phyloP scores from a whole-genome alignment of 2,888 invertebrate species.

The Troglohyphantes excavatus region DNA sequence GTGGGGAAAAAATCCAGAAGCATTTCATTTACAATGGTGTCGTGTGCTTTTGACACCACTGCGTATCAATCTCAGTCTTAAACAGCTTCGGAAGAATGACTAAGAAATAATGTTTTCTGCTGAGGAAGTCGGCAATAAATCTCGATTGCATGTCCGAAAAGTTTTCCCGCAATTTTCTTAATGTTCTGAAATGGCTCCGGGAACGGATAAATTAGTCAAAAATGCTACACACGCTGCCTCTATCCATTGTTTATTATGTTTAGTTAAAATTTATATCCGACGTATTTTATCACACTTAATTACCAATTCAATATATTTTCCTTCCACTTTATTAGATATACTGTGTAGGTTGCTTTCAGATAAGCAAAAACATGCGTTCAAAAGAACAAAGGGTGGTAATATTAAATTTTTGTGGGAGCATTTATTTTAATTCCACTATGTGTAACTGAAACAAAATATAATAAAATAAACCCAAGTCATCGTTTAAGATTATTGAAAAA shows the following conservation, averaged over 20 bases:
- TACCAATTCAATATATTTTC: not conserved
- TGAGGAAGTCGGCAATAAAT: constrained; percentile 42
- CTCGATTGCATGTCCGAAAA: constrained; percentile 43
- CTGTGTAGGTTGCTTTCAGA: no score
- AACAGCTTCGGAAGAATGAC: not conserved
- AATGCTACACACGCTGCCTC: not conserved
- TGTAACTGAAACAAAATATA: no score
- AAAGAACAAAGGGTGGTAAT: no score
- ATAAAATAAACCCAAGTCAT: no score
- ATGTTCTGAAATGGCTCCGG: constrained; percentile 35
- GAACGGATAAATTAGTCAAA: constrained; percentile 37
- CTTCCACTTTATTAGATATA: no score
- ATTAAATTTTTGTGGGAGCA: no score
- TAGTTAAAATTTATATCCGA: not conserved
- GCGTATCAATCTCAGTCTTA: constrained; percentile 46
- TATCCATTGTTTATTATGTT: not conserved
- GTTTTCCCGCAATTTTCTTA: constrained; percentile 55
- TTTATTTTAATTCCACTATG: no score
- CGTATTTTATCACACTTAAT: not conserved
- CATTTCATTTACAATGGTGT: constrained; percentile 55
- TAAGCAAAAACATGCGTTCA: no score
- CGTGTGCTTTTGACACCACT: constrained; percentile 25
- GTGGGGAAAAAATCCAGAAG: constrained; percentile 15
- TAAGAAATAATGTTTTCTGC: constrained; percentile 26
- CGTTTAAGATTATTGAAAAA: no score